phyloP scores from a whole-genome alignment of 2,888 invertebrate species.

The Chrysomela aeneicollis region DNA sequence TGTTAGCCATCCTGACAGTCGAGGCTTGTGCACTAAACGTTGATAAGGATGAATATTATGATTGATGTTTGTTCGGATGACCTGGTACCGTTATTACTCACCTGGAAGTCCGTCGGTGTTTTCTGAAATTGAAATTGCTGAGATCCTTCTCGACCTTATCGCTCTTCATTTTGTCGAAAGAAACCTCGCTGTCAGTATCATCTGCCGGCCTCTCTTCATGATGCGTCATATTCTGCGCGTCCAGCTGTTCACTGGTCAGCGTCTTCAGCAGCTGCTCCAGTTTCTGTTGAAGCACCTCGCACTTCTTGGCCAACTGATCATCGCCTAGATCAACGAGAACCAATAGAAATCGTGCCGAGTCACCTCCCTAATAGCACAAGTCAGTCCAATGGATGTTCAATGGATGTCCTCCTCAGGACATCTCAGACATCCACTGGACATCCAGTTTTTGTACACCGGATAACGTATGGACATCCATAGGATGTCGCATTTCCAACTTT shows the following conservation, averaged over 20 bases:
- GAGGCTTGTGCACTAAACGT: too few species aligned
- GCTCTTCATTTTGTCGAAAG: slow-evolving; percentile 56
- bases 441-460: too few species aligned
- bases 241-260: slow-evolving; percentile 72
- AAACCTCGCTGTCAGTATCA: slow-evolving; percentile 59
- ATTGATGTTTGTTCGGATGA: too few species aligned
- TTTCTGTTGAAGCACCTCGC: slow-evolving; percentile 78
- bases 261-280: slow-evolving; percentile 77
- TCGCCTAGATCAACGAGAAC: slow-evolving; percentile 60
- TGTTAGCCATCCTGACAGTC: too few species aligned
- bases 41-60: too few species aligned
- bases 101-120: slow-evolving; percentile 59
- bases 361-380: too few species aligned
- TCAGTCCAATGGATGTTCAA: too few species aligned
- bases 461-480: too few species aligned
- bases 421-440: too few species aligned
- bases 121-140: slow-evolving; percentile 60
- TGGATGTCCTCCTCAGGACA: too few species aligned
- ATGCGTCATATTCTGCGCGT: slow-evolving; percentile 46
- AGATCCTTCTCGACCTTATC: slow-evolving; percentile 61
- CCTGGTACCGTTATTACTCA: slow-evolving; percentile 55
- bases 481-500: too few species aligned
- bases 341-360: neutral
- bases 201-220: slow-evolving; percentile 46
- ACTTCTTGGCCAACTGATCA: slow-evolving; percentile 71